phyloP scores from a whole-genome alignment of 2,113 vertebrate genomes.

The Seriola rivoliana region DNA sequence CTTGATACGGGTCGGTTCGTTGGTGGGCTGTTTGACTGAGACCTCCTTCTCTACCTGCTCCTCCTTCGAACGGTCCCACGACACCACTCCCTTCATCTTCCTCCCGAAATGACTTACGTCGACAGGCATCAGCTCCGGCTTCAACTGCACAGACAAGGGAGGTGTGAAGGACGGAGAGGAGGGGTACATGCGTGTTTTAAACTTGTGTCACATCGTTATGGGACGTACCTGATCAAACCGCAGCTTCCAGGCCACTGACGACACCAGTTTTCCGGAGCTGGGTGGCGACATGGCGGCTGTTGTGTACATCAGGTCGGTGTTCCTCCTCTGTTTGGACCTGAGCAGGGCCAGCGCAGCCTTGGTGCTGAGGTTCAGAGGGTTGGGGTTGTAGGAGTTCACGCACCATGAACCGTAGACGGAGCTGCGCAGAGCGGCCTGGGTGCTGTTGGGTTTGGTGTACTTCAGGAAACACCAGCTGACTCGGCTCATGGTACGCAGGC shows the following conservation, averaged over 20 bases:
- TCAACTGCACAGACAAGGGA: constrained; percentile 84
- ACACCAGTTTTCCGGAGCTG: constrained; percentile 95
- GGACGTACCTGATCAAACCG: constrained; percentile 92
- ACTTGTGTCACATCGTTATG: neutral
- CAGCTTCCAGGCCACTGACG: constrained; percentile 95
- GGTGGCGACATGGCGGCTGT: constrained; percentile 90
- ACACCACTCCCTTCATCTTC: constrained; percentile 91
- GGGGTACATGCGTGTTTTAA: neutral
- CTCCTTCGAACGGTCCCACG: constrained; percentile 94
- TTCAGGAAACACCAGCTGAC: constrained; percentile 99
- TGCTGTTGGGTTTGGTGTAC: constrained; percentile 94
- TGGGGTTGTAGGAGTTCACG: constrained; percentile 96
- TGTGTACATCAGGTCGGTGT: constrained; percentile 88
- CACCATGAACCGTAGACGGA: constrained; percentile 97
- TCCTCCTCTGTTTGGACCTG: constrained; percentile 93
- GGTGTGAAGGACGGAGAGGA: neutral
- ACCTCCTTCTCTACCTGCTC: constrained; percentile 95
- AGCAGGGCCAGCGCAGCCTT: constrained; percentile 94
- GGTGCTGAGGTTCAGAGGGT: constrained; percentile 94
- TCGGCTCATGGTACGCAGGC: constrained; percentile 92
- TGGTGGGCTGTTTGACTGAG: constrained; percentile 87
- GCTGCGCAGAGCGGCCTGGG: constrained; percentile 84
- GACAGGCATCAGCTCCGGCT: constrained; percentile 93
- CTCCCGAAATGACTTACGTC: constrained; percentile 92
- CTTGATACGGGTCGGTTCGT: constrained; percentile 95